Base-by-base conservation (phyloP, 1,140 invertebrate genomes). In the Drosophila virilis region DNA sequence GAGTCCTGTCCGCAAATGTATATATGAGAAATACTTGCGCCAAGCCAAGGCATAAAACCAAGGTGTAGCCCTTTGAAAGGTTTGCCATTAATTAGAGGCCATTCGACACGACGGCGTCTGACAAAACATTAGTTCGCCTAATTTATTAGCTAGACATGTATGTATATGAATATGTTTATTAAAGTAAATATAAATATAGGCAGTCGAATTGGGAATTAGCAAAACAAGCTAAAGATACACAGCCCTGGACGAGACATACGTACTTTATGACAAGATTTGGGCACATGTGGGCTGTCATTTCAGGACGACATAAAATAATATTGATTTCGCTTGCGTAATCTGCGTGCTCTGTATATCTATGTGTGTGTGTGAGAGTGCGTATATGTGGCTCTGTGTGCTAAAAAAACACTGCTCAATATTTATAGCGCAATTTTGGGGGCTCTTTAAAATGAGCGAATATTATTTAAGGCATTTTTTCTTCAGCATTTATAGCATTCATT, bases 11-110 rank as follows among this genome's bases (percentile, higher is more conserved):
- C 64, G 50, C 4, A 65, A 48, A 12, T 58, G 28, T 50, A 51
- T 58, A 35, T 50, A 51, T 58, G 62, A 74, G 74, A 73, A 79
- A 84, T 72, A 77, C 76, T 83, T 65, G 38, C 45, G 42, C 42
- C 9, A 22, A 22, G 38, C 32, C 46, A 59, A 45, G 55, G n/a
- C 42, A 55, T 12, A 46, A 67, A 74, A 60, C 76, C 78, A 83
- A 86, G 82, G 82, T 86, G 82, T 88, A 86, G 82, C 83, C 83
- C 52, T 78, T 78, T 86, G 80, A 88, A 88, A 88, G 84, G 84
- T 90, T 88, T 80, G 77, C 84, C 84, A 88, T 88, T 88, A 88
- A 88, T 88, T 89, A 89, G 84, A 42, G 74, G 73, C 73, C 59
- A 68, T 79, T 76, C 59, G 79, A 37, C 67, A 55, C 71, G 22